Conservation (phyloP, 2,888 invertebrate species). For the Prenolepis imparis region DNA sequence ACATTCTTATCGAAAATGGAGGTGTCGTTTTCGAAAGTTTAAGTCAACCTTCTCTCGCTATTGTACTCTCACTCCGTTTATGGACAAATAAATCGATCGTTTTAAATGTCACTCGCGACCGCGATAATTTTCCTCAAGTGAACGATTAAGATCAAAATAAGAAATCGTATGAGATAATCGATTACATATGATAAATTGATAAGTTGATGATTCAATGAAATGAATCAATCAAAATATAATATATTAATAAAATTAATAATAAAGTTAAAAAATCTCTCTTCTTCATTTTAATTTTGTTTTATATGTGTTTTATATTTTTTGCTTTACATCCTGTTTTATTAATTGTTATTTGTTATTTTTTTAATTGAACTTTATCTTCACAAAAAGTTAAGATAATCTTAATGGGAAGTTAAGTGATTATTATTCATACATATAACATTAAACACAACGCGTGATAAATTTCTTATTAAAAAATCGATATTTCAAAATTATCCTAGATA, state of each 20-base stretch:
- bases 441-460: background rate
- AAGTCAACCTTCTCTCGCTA: conserved; percentile 9
- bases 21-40: conserved; percentile 12
- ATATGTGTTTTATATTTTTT: too few relatives aligned
- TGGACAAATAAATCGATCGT: conserved; percentile 24
- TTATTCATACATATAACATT: background rate
- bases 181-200: background rate
- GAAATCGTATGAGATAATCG: background rate
- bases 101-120: background rate
- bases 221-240: background rate
- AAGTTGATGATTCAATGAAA: background rate
- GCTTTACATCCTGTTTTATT: background rate
- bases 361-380: background rate
- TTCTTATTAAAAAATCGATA: background rate
- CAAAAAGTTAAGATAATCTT: background rate
- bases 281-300: background rate
- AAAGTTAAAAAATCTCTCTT: background rate
- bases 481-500: background rate
- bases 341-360: background rate
- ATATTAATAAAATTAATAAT: background rate
- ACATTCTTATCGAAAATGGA: conserved; percentile 36
- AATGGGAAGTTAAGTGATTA: background rate
- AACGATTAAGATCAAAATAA: background rate
- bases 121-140: background rate
- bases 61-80: conserved; percentile 47